These are phyloP conservation scores for Epinephelus awoara DNA, from an alignment of 2,797 vertebrate species.

Conservation along the genomic window DNA sequence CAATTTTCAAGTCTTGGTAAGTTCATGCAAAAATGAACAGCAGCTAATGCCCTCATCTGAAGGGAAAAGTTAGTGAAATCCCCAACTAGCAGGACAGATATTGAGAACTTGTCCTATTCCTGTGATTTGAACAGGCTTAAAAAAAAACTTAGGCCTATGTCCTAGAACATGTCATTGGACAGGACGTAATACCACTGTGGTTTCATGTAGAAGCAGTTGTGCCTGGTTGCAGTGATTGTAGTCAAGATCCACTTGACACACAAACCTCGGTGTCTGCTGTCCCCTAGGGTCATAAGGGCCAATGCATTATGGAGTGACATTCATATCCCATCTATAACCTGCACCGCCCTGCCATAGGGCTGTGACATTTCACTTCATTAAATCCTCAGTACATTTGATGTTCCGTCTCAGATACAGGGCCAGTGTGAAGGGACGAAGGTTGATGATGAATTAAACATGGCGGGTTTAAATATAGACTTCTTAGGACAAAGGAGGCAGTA, in stretches of 20 bases:
- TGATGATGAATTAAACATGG: conserved; percentile 73
- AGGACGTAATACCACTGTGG: neutral
- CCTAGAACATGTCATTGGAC: neutral
- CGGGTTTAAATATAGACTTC: conserved; percentile 67
- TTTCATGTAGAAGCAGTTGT: neutral
- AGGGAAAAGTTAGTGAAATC: neutral
- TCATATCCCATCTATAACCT: conserved; percentile 68
- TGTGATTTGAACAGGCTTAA: neutral
- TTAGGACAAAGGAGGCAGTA: conserved; percentile 47
- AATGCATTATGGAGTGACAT: conserved; percentile 64
- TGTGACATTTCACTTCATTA: conserved; percentile 75
- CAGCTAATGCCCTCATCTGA: neutral
- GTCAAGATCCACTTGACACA: conserved; percentile 17
- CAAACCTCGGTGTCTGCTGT: neutral
- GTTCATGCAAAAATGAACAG: neutral
- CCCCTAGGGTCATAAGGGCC: conserved; percentile 32
- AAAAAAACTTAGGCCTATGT: neutral
- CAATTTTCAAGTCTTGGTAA: neutral
- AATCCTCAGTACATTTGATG: conserved; percentile 53
- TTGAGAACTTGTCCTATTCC: neutral
- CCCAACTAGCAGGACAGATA: neutral
- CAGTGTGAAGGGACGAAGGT: conserved; percentile 35
- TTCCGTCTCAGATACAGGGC: conserved; percentile 41
- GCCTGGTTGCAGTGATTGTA: neutral
- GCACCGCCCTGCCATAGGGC: conserved; percentile 37